Evolutionary conservation across 2,797 vertebrate genomes (phyloP).

Genomic region (Diplodus puntazzo): DNA sequence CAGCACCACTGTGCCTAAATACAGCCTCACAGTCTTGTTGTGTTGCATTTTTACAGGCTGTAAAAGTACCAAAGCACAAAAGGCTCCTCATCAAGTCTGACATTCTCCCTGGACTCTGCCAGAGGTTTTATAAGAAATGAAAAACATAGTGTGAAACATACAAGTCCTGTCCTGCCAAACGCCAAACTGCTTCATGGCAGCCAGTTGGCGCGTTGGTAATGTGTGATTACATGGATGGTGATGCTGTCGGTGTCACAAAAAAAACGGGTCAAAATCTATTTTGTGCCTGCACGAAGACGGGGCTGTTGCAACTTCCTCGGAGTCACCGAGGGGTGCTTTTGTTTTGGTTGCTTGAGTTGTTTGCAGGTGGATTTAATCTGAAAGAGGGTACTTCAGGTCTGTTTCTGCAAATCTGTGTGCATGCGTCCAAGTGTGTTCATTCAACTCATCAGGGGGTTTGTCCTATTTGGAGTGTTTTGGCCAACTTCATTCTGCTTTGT

Average conservation of each 20-base stretch:
- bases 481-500: slow-evolving; percentile 60
- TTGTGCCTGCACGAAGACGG: background rate
- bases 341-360: slow-evolving; percentile 25
- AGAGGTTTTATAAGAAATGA: slow-evolving; percentile 58
- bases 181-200: slow-evolving; percentile 30
- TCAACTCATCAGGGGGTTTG: slow-evolving; percentile 63
- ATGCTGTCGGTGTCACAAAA: slow-evolving; percentile 38
- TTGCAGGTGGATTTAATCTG: slow-evolving; percentile 29
- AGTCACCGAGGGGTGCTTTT: background rate
- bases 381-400: slow-evolving; percentile 63
- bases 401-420: slow-evolving; percentile 47
- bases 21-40: slow-evolving; percentile 6
- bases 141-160: slow-evolving; percentile 51
- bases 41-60: slow-evolving; percentile 58
- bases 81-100: slow-evolving; percentile 54
- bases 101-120: slow-evolving; percentile 45
- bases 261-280: slow-evolving; percentile 22
- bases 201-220: slow-evolving; percentile 23
- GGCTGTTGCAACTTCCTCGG: background rate
- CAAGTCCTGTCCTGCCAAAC: slow-evolving; percentile 43
- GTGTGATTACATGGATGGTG: slow-evolving; percentile 38
- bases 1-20: background rate
- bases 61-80: slow-evolving; percentile 58
- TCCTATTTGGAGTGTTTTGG: slow-evolving; percentile 71
- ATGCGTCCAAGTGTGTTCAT: slow-evolving; percentile 48